Percentiles rank a stretch among this genome's conserved stretches.
Evolutionary conservation across 2,113 vertebrate species (phyloP).

Genomic region (Phyllostomus hastatus): DNA sequence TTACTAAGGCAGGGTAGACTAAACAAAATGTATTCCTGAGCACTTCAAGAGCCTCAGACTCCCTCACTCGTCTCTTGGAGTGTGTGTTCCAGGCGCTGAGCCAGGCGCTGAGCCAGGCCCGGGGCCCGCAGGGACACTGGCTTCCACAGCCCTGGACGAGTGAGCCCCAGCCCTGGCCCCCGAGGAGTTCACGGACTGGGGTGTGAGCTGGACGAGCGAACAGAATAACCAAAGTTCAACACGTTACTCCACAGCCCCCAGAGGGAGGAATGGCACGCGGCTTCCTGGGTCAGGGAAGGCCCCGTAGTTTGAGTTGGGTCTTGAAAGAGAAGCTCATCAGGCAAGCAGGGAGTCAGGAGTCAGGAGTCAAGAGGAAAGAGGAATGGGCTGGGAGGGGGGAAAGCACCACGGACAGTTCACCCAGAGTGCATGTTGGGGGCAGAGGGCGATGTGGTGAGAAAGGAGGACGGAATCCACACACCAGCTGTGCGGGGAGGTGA

Average conservation of each 20-base stretch:
- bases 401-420: neutral
- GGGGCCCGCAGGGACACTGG: neutral
- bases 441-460: neutral
- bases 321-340: constrained; percentile 10
- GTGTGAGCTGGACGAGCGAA: neutral
- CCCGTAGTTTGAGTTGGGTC: neutral
- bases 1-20: neutral
- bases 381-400: neutral
- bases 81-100: neutral
- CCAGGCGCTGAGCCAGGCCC: neutral
- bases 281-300: neutral
- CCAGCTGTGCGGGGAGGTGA: neutral
- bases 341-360: neutral
- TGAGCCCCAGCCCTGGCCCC: neutral
- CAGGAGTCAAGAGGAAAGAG: neutral
- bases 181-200: neutral
- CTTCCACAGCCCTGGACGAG: neutral
- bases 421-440: neutral
- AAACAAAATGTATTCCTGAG: neutral
- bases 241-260: no score
- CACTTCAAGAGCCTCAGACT: neutral
- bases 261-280: neutral
- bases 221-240: neutral
- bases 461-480: neutral
- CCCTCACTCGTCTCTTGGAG: neutral